Base-by-base conservation (phyloP, 2,888 invertebrate genomes). In the Diarsia brunnea region DNA sequence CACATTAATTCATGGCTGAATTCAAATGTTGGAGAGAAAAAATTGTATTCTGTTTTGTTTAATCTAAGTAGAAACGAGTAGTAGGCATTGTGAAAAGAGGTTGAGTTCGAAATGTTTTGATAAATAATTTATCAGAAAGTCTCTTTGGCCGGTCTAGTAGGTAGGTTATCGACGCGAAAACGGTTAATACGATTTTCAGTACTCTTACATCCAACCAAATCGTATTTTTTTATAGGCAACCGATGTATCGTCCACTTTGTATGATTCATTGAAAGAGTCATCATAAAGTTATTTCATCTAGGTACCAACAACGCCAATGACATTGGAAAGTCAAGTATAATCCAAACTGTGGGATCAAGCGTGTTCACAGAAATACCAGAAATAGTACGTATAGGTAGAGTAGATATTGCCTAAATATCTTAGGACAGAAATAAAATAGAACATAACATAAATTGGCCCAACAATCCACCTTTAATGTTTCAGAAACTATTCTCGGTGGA, bases 401-500 rank as follows among this genome's bases (percentile, higher is more conserved):
- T n/a, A n/a, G 5, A 16, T 51, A 45, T 5, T 24, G 27, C 21
- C 14, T 2, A 38, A 60, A 69, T 64, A 43, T 31, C 16, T 47
- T 45, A 38, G 27, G 4, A 21, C 4, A 5, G n/a, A 49, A 60
- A 78, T 63, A 75, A 69, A 64, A 58, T 38, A 19, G 11, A 66
- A 47, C 60, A 75, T 75, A 76, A 78, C 75, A 75, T 73, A 73
- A 86, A 81, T 78, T 73, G 74, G 49, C 70, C 47, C 67, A 81
- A 75, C 69, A 66, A 72, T 79, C 66, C 64, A 69, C 69, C 79
- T 88, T 81, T 79, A 84, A 86, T 86, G 78, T 87, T 85, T 73
- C 75, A 82, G 82, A 88, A 87, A 89, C 84, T 85, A 89, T 89
- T 87, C 81, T 75, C 81, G 73, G 83, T 78, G 82, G 82, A 84